Percentiles rank a stretch among this genome's conserved stretches.
Conservation (phyloP, 2,888 invertebrate genomes). For the Barypeithes pellucidus region DNA sequence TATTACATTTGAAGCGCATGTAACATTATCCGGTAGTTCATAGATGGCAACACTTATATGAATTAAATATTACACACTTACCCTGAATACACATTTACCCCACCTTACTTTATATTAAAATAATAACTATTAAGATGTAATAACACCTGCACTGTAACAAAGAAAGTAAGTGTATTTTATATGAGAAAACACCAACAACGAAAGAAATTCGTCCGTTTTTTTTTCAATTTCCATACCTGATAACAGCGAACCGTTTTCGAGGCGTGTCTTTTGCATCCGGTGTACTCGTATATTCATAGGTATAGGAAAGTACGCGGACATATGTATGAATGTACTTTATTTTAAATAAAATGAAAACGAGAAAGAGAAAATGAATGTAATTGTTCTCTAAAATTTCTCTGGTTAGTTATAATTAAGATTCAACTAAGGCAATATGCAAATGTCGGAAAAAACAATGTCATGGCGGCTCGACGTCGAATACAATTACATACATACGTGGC, state of each 20-base stretch:
- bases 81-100: no score
- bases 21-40: no score
- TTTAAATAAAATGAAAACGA: slow-evolving; percentile 29
- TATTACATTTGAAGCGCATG: no score
- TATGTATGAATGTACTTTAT: slow-evolving; percentile 8
- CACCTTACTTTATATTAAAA: no score
- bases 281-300: not conserved
- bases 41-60: no score
- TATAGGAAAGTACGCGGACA: slow-evolving; percentile 23
- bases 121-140: no score
- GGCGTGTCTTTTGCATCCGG: slow-evolving; percentile 27
- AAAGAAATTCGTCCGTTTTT: not conserved
- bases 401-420: slow-evolving; percentile 37
- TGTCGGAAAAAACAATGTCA: slow-evolving; percentile 37
- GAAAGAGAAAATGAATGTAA: slow-evolving; percentile 39
- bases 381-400: slow-evolving; percentile 40
- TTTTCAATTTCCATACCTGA: not conserved
- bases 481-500: not conserved
- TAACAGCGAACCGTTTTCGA: not conserved
- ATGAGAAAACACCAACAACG: not conserved
- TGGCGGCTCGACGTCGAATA: slow-evolving; percentile 4
- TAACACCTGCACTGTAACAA: no score
- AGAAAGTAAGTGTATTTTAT: not conserved
- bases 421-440: slow-evolving; percentile 38
- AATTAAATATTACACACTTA: no score